These are phyloP conservation scores for Campoplex nolae DNA, from an alignment of 2,888 invertebrate species.

Conservation along the genomic window DNA sequence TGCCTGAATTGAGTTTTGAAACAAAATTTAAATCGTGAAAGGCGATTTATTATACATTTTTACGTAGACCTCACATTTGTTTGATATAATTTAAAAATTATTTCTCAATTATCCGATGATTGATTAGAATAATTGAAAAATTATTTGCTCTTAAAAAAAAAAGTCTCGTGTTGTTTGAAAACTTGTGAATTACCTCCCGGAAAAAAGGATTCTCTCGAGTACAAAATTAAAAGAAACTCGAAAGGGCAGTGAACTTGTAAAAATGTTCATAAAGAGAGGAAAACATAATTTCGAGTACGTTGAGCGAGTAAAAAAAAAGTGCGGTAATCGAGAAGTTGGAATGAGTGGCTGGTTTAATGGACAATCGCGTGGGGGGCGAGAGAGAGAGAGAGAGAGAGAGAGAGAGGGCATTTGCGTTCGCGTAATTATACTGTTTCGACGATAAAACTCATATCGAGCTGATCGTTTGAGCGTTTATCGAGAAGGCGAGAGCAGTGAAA, in stretches of 20 bases:
- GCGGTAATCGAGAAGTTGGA: slow-evolving; percentile 39
- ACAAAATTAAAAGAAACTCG: not conserved
- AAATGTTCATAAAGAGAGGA: not conserved
- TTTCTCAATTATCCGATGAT: not conserved
- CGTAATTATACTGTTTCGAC: slow-evolving; percentile 62
- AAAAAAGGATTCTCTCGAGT: not conserved
- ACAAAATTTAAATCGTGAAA: too few species aligned
- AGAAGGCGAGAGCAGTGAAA: slow-evolving; percentile 47
- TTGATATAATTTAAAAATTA: not conserved
- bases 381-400: slow-evolving; percentile 1
- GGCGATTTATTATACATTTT: too few species aligned
- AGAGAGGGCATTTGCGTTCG: slow-evolving; percentile 22
- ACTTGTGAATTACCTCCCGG: not conserved
- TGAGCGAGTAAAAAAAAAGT: slow-evolving; percentile 12
- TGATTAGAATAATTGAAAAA: not conserved
- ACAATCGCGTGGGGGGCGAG: slow-evolving; percentile 49
- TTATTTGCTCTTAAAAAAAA: not conserved
- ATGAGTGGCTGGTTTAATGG: slow-evolving; percentile 49
- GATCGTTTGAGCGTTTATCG: slow-evolving; percentile 58
- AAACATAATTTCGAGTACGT: slow-evolving; percentile 5
- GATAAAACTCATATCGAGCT: slow-evolving; percentile 54
- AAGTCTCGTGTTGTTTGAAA: not conserved
- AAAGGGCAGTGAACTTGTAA: slow-evolving; percentile 7
- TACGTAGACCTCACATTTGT: too few species aligned
- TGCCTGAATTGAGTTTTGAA: too few species aligned